Evolutionary conservation across 2,797 vertebrate species (phyloP), one percentile per base, ranked within the genome.

Genomic region (Miichthys miiuy): DNA sequence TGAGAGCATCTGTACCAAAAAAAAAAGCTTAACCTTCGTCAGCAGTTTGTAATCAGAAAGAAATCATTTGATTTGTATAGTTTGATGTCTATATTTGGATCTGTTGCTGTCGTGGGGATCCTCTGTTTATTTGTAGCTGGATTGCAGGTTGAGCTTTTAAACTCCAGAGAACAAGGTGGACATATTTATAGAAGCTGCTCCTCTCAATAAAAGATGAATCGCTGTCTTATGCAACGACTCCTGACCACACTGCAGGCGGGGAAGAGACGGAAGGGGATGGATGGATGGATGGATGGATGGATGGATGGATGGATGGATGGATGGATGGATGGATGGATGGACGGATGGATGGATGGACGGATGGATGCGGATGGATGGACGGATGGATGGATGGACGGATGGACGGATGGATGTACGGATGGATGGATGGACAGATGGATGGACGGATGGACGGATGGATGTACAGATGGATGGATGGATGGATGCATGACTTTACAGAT

Each of bases 151-250:
- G 50, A 47, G 82, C 73, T 87, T 89, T 82, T 48, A 84, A 75
- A 88, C 76, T 85, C 70, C 60, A 62, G 62, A 83, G 75, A 87
- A 88, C 54, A 74, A 84, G 67, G 78, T 71, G 62, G 80, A 83
- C 68, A 20, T 89, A 90, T 93, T 92, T 90, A 89, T 90, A 86
- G 88, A 84, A 65, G 67, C 86, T 69, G 83, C 79, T 63, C 68
- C 41, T 87, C 82, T 87, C 80, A 90, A 89, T 93, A 89, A 93
- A 92, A 88, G 77, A 93, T 92, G 82, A 91, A 86, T 82, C 46
- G 27, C 64, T 70, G 60, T 75, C 75, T 92, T 92, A 93, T 63
- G 90, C 87, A 93, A 92, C 87, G 51, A 16, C 77, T 79, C 77
- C 76, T 87, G 87, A 82, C 87, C 89, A 81, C 76, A 58, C 71